Evolutionary conservation across 2,888 invertebrate species (phyloP), one percentile per base, ranked within the genome.

Genomic region (Julus scanicus): DNA sequence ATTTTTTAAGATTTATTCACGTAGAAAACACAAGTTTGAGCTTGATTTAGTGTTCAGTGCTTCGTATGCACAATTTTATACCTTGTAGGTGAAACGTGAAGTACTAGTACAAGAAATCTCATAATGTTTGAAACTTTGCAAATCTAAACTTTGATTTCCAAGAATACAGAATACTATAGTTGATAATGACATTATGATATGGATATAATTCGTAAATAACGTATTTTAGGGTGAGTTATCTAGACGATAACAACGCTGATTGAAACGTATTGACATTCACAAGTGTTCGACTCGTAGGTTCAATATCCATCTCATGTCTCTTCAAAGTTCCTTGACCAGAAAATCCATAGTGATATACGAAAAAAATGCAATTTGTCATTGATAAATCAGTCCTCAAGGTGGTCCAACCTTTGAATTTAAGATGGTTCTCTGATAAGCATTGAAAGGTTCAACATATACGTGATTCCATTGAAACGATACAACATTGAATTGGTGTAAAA

Each of bases 251-350:
- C 71, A 71, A 71, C 29, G n/a, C 29, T 6, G 71, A 71, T 80
- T 80, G 80, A 80, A 80, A 80, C 13, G 80, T 80, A 80, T 80
- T 80, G 80, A 80, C 80, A 80, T 80, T 80, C 13, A 1, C 80
- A 37, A 80, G 80, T 80, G 80, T 80, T 71, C n/a, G 8, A 80
- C 80, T 2, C 37, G 80, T 13, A 80, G 80, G 80, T 13, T 80
- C 80, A 80, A 80, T 80, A 80, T 80, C 80, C 80, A 80, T 80
- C 29, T 80, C 80, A 37, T 80, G 29, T 29, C 37, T 37, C 29
- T 80, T 11, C 80, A 80, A 80, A 80, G 80, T 80, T 80, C 37
- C 37, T 80, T 80, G 80, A 80, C 80, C 80, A 80, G 80, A 1
- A 80, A 53, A 53, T 53, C 53, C 53, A 15, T 80, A 37, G 80